phyloP scores from a whole-genome alignment of 2,113 vertebrate species.

The Vidua macroura region DNA sequence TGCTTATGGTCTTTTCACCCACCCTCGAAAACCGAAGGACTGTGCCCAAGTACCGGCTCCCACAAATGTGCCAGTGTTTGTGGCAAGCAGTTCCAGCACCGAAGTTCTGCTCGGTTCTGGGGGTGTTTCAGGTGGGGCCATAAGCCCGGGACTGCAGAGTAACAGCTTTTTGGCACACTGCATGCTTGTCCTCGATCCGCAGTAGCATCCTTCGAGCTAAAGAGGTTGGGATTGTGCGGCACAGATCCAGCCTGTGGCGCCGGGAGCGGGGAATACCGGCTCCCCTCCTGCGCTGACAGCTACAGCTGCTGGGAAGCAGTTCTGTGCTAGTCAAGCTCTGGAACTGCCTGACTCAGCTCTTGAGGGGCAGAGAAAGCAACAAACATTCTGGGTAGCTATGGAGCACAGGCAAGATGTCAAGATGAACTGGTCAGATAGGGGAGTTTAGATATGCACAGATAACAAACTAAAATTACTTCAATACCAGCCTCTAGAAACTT shows the following conservation, averaged over 20 bases:
- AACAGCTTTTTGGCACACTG: fast-evolving
- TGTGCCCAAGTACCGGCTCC: fast-evolving
- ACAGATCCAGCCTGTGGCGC: fast-evolving
- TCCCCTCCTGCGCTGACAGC: not conserved
- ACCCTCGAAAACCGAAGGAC: fast-evolving
- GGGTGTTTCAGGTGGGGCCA: fast-evolving
- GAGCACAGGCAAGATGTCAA: not conserved
- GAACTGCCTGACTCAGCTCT: fast-evolving
- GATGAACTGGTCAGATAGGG: not conserved
- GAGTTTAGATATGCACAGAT: not conserved
- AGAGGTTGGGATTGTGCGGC: fast-evolving
- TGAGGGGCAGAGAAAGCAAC: not conserved
- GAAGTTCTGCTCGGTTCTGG: not conserved
- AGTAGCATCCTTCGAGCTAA: fast-evolving
- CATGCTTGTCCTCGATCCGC: fast-evolving
- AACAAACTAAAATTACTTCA: not conserved
- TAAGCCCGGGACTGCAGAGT: fast-evolving
- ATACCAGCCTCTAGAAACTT: not conserved
- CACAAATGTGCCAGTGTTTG: fast-evolving
- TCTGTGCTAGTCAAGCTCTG: not conserved
- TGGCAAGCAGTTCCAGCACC: fast-evolving
- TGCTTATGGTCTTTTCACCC: fast-evolving
- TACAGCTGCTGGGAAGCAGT: not conserved
- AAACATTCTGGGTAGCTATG: not conserved
- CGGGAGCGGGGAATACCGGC: fast-evolving